Evolutionary conservation across 2,888 invertebrate genomes (phyloP), one percentile per base, ranked within the genome.

Genomic region (Cyaniris semiargus): DNA sequence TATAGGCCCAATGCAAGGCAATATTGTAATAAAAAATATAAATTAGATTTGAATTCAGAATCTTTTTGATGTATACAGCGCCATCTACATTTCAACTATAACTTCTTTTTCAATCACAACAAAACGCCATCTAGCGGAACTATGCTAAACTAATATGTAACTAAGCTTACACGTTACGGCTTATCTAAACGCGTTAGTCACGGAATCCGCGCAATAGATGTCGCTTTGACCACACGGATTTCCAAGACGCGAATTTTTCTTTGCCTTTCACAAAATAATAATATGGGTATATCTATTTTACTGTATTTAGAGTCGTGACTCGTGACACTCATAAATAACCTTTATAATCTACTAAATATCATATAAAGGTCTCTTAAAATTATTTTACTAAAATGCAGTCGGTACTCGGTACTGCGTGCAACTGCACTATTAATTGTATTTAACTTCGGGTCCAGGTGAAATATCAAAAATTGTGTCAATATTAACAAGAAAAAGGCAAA

Each of bases 401-500:
- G 10, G 44, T 2, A 10, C 44, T 44, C 1, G 10, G 38, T 48
- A 15, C 48, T 3, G 4, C 48, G 15, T 3, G 4, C 48, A 48
- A 48, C 2, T 48, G 15, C 48, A 48, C 48, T 48, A 48, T 48
- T 48, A 48, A 48, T 13, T 18, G 15, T 18, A 53, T 53, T 44
- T 0, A 10, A 60, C 58, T 60, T 60, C 23, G 77, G 74, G 76
- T 74, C 77, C 77, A 75, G 70, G 74, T 21, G 3, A 60, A 31
- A 53, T 44, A 58, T 13, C 15, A 13, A 66, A 66, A 66, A 27
- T 0, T 31, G 18, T 53, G 18, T 53, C 5, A 18, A 15, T 18
- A 18, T 4, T 18, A 53, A 18, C 1, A 53, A 18, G 18, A 27
- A 8, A 66, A 66, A 31, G 1, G 6, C 5, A 10, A 86, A 87